phyloP scores from a whole-genome alignment of 2,113 vertebrate species.

The Indicator maculatus region DNA sequence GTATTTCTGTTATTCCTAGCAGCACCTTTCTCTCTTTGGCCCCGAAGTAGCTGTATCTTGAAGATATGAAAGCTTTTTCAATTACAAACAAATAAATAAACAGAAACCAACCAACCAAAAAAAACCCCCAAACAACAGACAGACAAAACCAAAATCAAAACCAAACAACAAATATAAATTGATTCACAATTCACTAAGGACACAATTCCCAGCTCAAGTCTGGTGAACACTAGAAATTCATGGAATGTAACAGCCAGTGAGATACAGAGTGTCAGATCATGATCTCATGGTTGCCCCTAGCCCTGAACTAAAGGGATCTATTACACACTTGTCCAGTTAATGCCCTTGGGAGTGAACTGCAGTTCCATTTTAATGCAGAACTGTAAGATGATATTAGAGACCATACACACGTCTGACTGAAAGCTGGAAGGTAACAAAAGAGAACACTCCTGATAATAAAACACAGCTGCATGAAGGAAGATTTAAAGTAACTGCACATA shows the following conservation, averaged over 20 bases:
- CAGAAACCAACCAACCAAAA: too few species aligned
- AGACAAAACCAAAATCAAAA: too few species aligned
- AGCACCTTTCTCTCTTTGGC: background rate
- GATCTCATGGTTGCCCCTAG: background rate
- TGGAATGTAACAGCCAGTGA: background rate
- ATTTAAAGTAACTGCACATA: constrained; percentile 22
- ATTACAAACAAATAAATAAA: background rate
- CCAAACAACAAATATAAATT: background rate
- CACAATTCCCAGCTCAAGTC: background rate
- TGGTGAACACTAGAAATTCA: background rate
- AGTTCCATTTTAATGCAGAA: constrained; percentile 27
- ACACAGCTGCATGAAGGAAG: constrained; percentile 16
- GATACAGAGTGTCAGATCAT: background rate
- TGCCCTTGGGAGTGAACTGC: background rate
- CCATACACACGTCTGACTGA: background rate
- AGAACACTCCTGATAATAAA: background rate
- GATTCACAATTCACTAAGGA: background rate
- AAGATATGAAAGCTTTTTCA: background rate
- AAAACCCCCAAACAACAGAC: too few species aligned
- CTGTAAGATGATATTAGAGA: background rate
- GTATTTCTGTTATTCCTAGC: background rate
- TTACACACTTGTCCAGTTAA: background rate
- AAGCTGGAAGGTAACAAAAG: constrained; percentile 27
- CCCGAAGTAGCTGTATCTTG: background rate
- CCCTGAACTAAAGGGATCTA: background rate